Evolutionary conservation across 2,888 invertebrate species (phyloP), one percentile per base, ranked within the genome.

Genomic region (Tinea semifulvella): DNA sequence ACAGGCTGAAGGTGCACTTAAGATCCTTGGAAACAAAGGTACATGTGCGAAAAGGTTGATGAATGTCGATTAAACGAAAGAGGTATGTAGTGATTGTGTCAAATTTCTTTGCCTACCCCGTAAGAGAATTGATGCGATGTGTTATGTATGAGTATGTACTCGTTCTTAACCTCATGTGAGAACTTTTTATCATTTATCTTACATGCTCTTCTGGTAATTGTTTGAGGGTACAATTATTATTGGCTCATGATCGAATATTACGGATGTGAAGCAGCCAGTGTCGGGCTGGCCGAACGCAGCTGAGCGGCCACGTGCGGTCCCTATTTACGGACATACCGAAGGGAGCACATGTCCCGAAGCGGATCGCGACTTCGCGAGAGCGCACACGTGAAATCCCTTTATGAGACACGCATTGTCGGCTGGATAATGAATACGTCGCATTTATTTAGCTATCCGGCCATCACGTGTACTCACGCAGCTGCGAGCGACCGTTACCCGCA

Each of bases 311-410:
- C 80, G 79, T 80, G 79, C 77, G 72, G 70, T 74, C 79, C 80
- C 79, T 80, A 80, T 80, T 80, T 80, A 79, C 79, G 77, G 79
- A 77, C 61, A 68, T 74, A 71, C 68, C 68, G 67, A 67, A 57
- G 65, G 76, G 79, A 77, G 77, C 79, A 79, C 75, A 79, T 80
- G 80, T 79, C 76, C 76, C 68, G 74, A 45, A 73, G 74, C 76
- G 77, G 69, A 73, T 73, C 76, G 77, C 68, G 74, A 77, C 76
- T 75, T 73, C 57, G 77, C 74, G 67, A 69, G 72, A 65, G 66
- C 64, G 72, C 66, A 72, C 80, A 80, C 80, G 79, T 80, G 79
- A 75, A 79, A 77, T 79, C 77, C 75, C 72, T 75, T 77, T 79
- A 76, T 80, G 69, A 70, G 70, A 73, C 58, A 65, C 70, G 74